Percentiles rank a stretch among this genome's conserved stretches.
Conservation (phyloP, 2,797 vertebrate species). For the Crax fasciolata region DNA sequence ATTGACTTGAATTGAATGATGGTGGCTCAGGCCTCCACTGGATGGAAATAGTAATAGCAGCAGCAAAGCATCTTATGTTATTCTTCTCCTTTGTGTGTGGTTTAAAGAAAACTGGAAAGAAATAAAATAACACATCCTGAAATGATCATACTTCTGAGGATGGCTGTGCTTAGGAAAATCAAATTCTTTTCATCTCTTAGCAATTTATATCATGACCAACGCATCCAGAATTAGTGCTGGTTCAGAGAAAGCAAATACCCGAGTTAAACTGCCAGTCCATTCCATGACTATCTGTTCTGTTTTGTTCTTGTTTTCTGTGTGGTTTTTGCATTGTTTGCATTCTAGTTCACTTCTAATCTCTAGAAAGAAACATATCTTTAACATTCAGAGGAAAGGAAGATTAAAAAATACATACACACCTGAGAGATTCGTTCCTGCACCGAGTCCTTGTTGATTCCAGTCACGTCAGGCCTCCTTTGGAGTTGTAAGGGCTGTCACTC, state of each 20-base stretch:
- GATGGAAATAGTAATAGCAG: neutral
- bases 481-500: constrained; percentile 29
- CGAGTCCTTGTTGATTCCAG: constrained; percentile 16
- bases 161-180: neutral
- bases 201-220: neutral
- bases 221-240: neutral
- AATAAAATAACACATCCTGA: neutral
- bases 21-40: neutral
- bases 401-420: neutral
- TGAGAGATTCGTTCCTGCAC: neutral
- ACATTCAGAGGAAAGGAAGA: neutral
- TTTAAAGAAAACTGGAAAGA: neutral
- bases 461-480: constrained; percentile 13
- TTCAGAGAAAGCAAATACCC: neutral
- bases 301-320: neutral
- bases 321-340: neutral
- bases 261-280: neutral
- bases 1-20: neutral
- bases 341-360: neutral
- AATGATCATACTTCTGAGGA: neutral
- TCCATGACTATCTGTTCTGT: neutral
- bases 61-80: neutral
- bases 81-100: neutral
- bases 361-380: neutral
- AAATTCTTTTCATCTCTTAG: neutral